A percentile compares a stretch with the other conserved stretches of the same genome.
Evolutionary conservation across 2,797 vertebrate genomes (phyloP).

Genomic region (Poeciliopsis gracilis): DNA sequence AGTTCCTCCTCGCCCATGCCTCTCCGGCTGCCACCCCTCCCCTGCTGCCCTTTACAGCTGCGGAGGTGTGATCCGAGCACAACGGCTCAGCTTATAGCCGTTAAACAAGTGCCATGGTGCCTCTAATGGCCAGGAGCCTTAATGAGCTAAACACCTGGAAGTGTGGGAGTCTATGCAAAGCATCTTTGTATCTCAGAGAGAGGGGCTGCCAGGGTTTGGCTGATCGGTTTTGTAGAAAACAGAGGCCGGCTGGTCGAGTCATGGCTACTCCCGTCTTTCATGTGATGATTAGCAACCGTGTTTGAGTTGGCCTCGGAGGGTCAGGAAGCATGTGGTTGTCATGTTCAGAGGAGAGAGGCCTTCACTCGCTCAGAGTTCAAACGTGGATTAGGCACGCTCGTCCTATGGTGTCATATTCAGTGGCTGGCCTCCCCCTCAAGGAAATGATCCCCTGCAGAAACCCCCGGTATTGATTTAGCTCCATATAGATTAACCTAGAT

Average conservation of each 20-base stretch:
- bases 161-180: conserved; percentile 41
- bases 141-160: conserved; percentile 85
- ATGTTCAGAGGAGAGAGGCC: conserved; percentile 66
- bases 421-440: conserved; percentile 56
- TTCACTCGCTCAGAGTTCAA: conserved; percentile 75
- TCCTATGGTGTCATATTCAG: conserved; percentile 78
- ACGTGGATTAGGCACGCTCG: conserved; percentile 77
- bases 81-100: conserved; percentile 75
- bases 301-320: conserved; percentile 35
- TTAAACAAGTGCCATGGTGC: conserved; percentile 73
- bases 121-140: conserved; percentile 68
- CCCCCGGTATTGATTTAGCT: conserved; percentile 71
- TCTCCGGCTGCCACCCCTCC: conserved; percentile 75
- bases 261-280: conserved; percentile 25
- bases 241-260: conserved; percentile 19
- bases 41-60: conserved; percentile 84
- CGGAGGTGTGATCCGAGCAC: conserved; percentile 87
- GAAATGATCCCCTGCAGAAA: conserved; percentile 68
- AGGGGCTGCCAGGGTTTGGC: conserved; percentile 26
- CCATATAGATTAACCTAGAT: conserved; percentile 57
- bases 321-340: conserved; percentile 54
- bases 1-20: conserved; percentile 83
- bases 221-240: conserved; percentile 26
- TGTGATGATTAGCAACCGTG: conserved; percentile 42
- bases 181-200: conserved; percentile 61